These are phyloP conservation scores for Myripristis jacobus DNA, from an alignment of 2,797 vertebrate species.

Conservation along the genomic window DNA sequence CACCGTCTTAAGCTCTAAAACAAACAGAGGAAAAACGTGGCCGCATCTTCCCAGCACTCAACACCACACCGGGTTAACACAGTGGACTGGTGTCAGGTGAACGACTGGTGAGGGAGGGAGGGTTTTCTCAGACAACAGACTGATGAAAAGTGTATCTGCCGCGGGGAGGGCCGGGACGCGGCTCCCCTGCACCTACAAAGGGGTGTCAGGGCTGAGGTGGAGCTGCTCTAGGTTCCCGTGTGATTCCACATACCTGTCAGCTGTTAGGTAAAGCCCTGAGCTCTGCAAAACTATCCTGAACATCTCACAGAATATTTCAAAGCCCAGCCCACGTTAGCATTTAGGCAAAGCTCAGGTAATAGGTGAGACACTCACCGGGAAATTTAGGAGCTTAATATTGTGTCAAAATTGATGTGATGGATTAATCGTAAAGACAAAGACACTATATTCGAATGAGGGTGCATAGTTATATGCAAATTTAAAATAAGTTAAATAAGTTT, in stretches of 20 bases:
- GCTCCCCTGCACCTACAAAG: constrained; percentile 22
- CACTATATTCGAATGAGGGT: neutral
- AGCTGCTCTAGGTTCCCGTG: constrained; percentile 33
- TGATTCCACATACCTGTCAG: constrained; percentile 44
- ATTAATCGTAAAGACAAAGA: neutral
- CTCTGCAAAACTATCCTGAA: constrained; percentile 10
- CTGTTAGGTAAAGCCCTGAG: constrained; percentile 31
- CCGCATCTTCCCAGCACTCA: constrained; percentile 69
- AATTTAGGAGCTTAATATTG: neutral
- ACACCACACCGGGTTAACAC: constrained; percentile 52
- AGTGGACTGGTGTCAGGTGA: constrained; percentile 56
- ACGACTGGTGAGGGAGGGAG: constrained; percentile 35
- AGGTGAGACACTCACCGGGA: neutral
- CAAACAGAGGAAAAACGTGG: constrained; percentile 68
- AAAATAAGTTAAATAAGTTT: too few species aligned
- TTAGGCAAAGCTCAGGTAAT: neutral
- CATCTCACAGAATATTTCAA: constrained; percentile 17
- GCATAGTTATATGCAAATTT: neutral
- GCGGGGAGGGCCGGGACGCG: constrained; percentile 33
- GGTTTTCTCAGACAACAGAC: constrained; percentile 59
- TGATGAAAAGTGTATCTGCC: constrained; percentile 68
- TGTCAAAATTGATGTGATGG: constrained; percentile 14
- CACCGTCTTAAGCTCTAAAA: constrained; percentile 71
- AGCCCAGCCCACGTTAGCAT: constrained; percentile 13
- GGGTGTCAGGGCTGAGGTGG: constrained; percentile 34